Percentiles rank a stretch among this genome's conserved stretches.
These are phyloP conservation scores for Cinclus mexicanus DNA, from an alignment of 2,113 vertebrate genomes.

Conservation along the genomic window DNA sequence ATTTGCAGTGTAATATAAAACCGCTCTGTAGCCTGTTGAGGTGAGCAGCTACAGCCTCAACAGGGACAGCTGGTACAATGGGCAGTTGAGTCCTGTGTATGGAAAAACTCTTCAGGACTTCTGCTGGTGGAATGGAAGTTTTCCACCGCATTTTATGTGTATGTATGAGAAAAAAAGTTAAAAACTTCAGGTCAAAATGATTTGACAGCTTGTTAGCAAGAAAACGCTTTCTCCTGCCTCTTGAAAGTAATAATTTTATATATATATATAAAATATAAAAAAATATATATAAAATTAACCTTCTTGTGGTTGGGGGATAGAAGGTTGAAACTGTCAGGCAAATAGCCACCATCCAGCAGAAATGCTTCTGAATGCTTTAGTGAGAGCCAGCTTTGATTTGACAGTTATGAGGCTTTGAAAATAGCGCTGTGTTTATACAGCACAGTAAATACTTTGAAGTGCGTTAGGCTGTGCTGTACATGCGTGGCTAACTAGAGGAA, in stretches of 20 bases:
- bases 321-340: constrained; percentile 43
- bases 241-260: not conserved
- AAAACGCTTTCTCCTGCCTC: not conserved
- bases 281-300: not conserved
- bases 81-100: not conserved
- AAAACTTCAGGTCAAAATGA: constrained; percentile 3
- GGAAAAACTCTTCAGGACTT: not conserved
- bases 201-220: constrained; percentile 34
- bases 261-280: not conserved
- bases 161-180: not conserved
- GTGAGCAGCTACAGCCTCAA: not conserved
- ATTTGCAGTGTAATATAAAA: constrained; percentile 5
- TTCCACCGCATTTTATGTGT: not conserved
- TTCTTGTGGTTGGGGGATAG: not conserved
- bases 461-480: constrained; percentile 2
- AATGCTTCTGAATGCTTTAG: constrained; percentile 1
- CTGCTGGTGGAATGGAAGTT: not conserved
- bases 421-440: constrained; percentile 29
- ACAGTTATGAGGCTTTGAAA: constrained; percentile 57
- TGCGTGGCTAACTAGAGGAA: constrained; percentile 41
- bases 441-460: constrained; percentile 51
- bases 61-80: not conserved
- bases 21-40: not conserved
- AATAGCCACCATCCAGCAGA: constrained; percentile 48
- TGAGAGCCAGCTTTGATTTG: constrained; percentile 57